Conservation (phyloP, 2,797 vertebrate genomes). For the Otolemur crassicaudatus region DNA sequence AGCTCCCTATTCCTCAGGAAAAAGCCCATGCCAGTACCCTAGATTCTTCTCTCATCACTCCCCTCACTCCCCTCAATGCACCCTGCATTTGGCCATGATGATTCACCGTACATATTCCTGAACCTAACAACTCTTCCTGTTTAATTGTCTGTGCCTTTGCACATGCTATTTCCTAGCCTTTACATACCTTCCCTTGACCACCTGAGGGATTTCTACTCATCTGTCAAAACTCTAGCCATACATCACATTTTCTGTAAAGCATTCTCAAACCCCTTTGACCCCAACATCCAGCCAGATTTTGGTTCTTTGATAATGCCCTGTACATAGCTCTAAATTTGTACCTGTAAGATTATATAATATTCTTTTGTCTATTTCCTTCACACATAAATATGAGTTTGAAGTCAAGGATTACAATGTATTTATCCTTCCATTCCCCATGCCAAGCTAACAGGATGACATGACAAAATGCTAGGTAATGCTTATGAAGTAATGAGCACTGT, state of each 20-base stretch:
- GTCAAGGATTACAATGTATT: constrained; percentile 38
- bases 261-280: neutral
- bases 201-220: neutral
- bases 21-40: neutral
- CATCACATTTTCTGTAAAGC: constrained; percentile 34
- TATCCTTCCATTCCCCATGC: neutral
- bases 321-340: neutral
- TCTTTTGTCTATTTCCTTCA: constrained; percentile 7
- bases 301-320: neutral
- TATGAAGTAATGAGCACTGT: constrained; percentile 22
- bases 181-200: neutral
- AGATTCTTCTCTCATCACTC: constrained; percentile 3
- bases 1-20: neutral
- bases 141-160: constrained; percentile 20
- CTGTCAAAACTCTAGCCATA: constrained; percentile 48
- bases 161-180: neutral
- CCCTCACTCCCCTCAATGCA: neutral
- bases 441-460: constrained; percentile 9
- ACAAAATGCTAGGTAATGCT: constrained; percentile 42
- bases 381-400: constrained; percentile 36
- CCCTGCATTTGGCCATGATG: neutral
- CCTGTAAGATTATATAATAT: constrained; percentile 43
- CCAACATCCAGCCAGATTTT: constrained; percentile 19
- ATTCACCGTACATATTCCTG: neutral
- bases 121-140: neutral